Evolutionary conservation across 2,888 invertebrate species (phyloP), one percentile per base, ranked within the genome.

Genomic region (Pollenia angustigena): DNA sequence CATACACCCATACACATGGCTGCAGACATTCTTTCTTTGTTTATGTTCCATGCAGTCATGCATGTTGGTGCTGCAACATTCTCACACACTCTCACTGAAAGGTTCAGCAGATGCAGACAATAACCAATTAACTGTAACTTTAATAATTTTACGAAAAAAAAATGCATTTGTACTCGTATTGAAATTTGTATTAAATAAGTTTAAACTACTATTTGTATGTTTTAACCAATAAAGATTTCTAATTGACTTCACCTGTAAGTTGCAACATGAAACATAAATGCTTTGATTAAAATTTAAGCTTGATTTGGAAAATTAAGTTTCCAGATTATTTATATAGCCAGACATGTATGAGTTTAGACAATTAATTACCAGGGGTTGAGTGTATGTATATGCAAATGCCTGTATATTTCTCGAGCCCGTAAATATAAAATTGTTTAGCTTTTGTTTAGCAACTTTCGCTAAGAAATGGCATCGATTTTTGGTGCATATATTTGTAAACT

Each of bases 111-210:
- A 62, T 48, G 82, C 54, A 82, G 69, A 82, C 82, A 82, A 76
- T 82, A 71, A 76, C 82, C 82, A 82, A 76, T 82, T 82, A 82
- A 76, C 69, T 82, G 76, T 71, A 76, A 81, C 75, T 81, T 75
- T 66, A 52, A 74, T 23, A 60, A 48, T 72, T 60, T 18, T 3
- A 54, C 23, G 50, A 52, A 62, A 9, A 76, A 44, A 56, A 44
- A 79, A 72, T 44, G 11, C 9, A 9, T 54, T 48, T 71, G 9
- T 56, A 32, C 32, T 32, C 32, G 14, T 72, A 23, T 56, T 66
- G 23, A 56, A 74, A 66, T 74, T 56, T 81, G 66, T 48, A 56
- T 66, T 66, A 66, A 64, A 72, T 74, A 81, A 64, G 54, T 81
- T 81, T 64, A 56, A 56, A 12, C 56, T 42, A 32, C 32, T 32